Evolutionary conservation across 2,888 invertebrate species (phyloP).

Genomic region (Unio pictorum): DNA sequence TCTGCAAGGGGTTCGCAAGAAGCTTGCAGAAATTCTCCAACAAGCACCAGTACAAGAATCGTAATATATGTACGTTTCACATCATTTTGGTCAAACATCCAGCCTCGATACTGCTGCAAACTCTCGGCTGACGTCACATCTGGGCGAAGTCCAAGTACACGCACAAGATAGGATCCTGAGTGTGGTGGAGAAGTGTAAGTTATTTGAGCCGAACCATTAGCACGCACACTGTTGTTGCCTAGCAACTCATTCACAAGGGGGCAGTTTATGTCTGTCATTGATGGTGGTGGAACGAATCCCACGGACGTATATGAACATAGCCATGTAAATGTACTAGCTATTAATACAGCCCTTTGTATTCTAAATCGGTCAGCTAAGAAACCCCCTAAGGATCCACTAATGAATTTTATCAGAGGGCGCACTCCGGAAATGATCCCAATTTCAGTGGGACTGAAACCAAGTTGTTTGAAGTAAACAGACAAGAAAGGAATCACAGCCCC

Average conservation of each 20-base stretch:
- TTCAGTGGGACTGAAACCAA: conserved; percentile 42
- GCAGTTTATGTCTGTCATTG: conserved; percentile 24
- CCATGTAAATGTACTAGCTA: conserved; percentile 39
- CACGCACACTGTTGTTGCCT: not conserved
- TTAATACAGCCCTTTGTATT: conserved; percentile 28
- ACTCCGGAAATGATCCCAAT: conserved; percentile 44
- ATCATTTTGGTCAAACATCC: conserved; percentile 14
- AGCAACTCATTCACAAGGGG: conserved; percentile 17
- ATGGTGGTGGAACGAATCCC: conserved; percentile 38
- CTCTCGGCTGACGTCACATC: not conserved
- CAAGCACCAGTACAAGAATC: conserved; percentile 10
- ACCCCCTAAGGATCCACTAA: conserved; percentile 40
- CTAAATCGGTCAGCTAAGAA: conserved; percentile 38
- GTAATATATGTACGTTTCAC: conserved; percentile 6
- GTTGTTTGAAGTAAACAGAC: conserved; percentile 40
- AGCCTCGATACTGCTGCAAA: conserved; percentile 13
- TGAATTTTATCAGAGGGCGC: conserved; percentile 38
- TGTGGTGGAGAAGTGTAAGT: not conserved
- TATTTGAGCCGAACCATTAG: too few relatives aligned
- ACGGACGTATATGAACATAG: conserved; percentile 31
- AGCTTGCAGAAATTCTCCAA: conserved; percentile 19
- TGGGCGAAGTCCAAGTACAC: conserved; percentile 6
- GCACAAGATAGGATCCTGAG: not conserved
- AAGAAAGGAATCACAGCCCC: conserved; percentile 42
- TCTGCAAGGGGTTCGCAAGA: conserved; percentile 17